Evolutionary conservation across 2,888 invertebrate genomes (phyloP).

Genomic region (Parelbella ahira): DNA sequence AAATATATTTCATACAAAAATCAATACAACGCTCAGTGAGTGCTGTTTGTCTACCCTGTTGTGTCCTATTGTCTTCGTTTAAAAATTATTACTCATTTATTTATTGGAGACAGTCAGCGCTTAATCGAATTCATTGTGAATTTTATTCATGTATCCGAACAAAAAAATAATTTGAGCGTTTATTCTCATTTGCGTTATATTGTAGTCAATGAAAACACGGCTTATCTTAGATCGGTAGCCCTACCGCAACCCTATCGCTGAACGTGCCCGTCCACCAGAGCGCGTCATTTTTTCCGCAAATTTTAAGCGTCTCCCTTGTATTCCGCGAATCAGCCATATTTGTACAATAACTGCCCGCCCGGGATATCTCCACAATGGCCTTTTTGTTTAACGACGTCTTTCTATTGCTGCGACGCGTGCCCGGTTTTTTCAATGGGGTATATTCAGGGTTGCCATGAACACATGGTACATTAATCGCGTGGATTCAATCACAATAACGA

Average conservation of each 20-base stretch:
- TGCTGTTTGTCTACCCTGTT: too few species aligned
- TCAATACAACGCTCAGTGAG: too few species aligned
- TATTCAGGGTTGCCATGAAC: slow-evolving; percentile 33
- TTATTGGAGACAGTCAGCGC: too few species aligned
- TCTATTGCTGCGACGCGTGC: slow-evolving; percentile 62
- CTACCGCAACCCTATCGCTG: slow-evolving; percentile 52
- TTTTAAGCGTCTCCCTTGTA: slow-evolving; percentile 65
- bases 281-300: slow-evolving; percentile 67
- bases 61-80: too few species aligned
- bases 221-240: slow-evolving; percentile 1
- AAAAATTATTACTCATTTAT: too few species aligned
- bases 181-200: too few species aligned
- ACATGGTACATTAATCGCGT: slow-evolving; percentile 37
- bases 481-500: slow-evolving; percentile 19
- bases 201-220: slow-evolving; percentile 20
- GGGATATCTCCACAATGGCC: slow-evolving; percentile 59
- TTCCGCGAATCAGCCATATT: slow-evolving; percentile 68
- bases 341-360: slow-evolving; percentile 66
- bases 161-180: too few species aligned
- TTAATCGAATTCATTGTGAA: too few species aligned
- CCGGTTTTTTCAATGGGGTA: slow-evolving; percentile 58
- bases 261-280: slow-evolving; percentile 46
- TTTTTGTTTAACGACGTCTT: slow-evolving; percentile 75
- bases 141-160: too few species aligned
- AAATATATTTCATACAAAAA: too few species aligned